These are phyloP conservation scores for Caerostris extrusa DNA, from an alignment of 1,140 invertebrate species.

Conservation along the genomic window DNA sequence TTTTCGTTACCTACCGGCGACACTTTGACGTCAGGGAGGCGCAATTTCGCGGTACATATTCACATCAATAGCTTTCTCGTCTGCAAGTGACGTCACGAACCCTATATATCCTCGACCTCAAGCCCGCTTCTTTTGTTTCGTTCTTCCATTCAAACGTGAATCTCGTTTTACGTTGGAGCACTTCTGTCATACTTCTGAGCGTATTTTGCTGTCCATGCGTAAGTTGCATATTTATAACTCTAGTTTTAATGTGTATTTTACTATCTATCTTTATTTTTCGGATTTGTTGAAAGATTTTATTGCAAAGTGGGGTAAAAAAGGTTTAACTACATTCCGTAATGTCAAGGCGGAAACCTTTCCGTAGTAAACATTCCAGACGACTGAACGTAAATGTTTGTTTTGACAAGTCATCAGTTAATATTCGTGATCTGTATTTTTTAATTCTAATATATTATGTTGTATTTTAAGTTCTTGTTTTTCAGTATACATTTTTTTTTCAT, in stretches of 20 bases:
- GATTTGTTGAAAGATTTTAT: not conserved
- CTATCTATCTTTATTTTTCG: not conserved
- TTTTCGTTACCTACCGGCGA: constrained; percentile 5
- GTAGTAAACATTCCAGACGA: not conserved
- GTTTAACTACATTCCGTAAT: not conserved
- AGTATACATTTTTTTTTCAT: no score
- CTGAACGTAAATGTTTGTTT: constrained; percentile 42
- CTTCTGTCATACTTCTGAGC: not conserved
- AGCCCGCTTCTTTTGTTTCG: not conserved
- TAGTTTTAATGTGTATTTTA: not conserved
- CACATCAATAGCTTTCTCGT: constrained; percentile 18
- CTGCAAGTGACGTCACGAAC: constrained; percentile 33
- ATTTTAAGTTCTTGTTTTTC: no score
- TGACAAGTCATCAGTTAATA: not conserved
- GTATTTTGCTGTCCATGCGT: not conserved
- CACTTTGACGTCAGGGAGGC: constrained; percentile 51
- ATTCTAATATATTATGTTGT: no score
- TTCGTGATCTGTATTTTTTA: not conserved
- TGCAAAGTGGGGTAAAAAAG: not conserved
- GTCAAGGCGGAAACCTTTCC: not conserved
- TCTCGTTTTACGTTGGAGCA: not conserved
- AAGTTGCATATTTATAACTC: constrained; percentile 1
- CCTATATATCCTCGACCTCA: constrained; percentile 56
- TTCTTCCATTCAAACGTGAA: constrained; percentile 34
- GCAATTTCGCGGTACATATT: constrained; percentile 40